phyloP scores from a whole-genome alignment of 92 coral and sea anemone species.

The Blastomussa wellsi region DNA sequence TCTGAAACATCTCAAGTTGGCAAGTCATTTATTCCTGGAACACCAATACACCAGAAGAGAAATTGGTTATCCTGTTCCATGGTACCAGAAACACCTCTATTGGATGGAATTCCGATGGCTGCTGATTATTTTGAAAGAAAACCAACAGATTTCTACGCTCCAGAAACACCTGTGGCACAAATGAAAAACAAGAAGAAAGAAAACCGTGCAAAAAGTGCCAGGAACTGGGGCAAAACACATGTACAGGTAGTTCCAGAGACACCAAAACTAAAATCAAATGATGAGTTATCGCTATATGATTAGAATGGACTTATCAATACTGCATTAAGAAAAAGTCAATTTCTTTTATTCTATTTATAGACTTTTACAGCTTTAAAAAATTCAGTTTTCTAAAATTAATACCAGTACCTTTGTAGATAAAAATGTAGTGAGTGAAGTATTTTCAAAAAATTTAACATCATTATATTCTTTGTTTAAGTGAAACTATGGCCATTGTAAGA shows the following conservation, averaged over 20 bases:
- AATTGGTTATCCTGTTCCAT: not conserved
- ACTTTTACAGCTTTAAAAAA: not conserved
- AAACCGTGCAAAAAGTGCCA: not conserved
- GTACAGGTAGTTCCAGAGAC: conserved; percentile 37
- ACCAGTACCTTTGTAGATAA: no score
- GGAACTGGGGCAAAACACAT: not conserved
- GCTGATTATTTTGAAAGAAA: not conserved
- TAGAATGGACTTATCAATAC: not conserved
- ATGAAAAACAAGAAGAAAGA: not conserved
- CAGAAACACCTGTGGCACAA: not conserved
- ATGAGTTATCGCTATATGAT: conserved; percentile 24
- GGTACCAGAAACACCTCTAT: conserved; percentile 48
- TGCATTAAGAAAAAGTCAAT: no score
- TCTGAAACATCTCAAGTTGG: conserved; percentile 1
- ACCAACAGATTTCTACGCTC: not conserved
- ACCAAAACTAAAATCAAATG: not conserved
- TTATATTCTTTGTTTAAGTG: no score
- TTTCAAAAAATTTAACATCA: no score
- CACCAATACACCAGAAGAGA: conserved; percentile 25
- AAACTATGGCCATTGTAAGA: no score
- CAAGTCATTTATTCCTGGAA: conserved; percentile 22
- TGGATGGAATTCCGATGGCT: not conserved
- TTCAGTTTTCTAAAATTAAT: no score
- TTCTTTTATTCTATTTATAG: no score
- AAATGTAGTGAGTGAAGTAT: no score